Evolutionary conservation across 2,113 vertebrate genomes (phyloP).

Genomic region (Hucho hucho): DNA sequence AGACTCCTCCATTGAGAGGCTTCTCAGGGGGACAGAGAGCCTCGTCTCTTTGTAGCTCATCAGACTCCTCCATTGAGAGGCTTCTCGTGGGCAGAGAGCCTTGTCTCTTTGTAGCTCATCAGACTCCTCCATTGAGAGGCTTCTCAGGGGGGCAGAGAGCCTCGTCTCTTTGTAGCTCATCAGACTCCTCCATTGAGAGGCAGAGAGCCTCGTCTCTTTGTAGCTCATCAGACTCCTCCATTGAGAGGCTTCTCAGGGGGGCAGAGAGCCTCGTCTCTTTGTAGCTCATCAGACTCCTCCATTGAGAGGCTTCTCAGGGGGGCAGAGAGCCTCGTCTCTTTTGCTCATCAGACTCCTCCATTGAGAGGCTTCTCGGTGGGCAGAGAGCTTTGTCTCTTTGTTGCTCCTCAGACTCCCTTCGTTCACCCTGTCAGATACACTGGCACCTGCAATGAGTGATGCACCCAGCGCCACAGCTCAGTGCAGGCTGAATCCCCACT

Average conservation of each 20-base stretch:
- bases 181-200: neutral
- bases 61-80: neutral
- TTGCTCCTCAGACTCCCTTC: neutral
- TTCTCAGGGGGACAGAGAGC: neutral
- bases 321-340: neutral
- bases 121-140: neutral
- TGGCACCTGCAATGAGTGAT: slow-evolving; percentile 30
- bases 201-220: neutral
- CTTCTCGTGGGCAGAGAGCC: neutral
- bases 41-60: neutral
- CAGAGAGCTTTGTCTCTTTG: neutral
- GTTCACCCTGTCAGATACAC: slow-evolving; percentile 29
- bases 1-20: neutral
- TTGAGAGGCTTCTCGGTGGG: neutral
- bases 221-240: neutral
- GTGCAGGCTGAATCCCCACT: neutral
- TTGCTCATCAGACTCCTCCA: neutral
- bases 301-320: neutral
- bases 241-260: neutral
- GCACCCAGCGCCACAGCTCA: slow-evolving; percentile 14
- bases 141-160: neutral
- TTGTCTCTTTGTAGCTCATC: neutral
- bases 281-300: neutral
- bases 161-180: neutral
- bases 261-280: neutral